These are phyloP conservation scores for Acanthopleura granulata DNA, from an alignment of 2,888 invertebrate species.

Conservation along the genomic window DNA sequence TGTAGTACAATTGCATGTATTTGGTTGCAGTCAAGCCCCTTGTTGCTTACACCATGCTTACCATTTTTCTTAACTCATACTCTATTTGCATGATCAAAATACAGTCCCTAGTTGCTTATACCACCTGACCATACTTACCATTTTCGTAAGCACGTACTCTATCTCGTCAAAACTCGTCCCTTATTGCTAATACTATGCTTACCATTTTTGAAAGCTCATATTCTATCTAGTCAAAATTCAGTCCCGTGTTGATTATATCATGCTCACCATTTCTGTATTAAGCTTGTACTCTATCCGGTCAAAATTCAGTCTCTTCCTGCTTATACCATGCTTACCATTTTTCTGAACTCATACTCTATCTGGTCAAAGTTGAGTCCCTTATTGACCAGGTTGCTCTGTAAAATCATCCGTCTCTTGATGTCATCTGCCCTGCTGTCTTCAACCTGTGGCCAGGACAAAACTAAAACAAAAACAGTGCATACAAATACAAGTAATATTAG, in stretches of 20 bases:
- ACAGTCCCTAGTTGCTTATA: constrained; percentile 39
- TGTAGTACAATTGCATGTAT: neutral
- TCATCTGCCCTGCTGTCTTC: constrained; percentile 5
- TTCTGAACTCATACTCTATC: constrained; percentile 62
- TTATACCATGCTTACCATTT: constrained; percentile 43
- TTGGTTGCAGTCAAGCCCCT: constrained; percentile 34
- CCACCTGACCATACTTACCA: no score
- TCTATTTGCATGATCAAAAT: constrained; percentile 62
- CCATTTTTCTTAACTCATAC: constrained; percentile 60
- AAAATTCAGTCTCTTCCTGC: constrained; percentile 43
- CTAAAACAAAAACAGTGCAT: constrained; percentile 26
- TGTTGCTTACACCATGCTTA: constrained; percentile 28
- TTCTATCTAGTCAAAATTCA: constrained; percentile 58
- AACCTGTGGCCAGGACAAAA: constrained; percentile 48
- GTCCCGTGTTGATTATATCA: constrained; percentile 21
- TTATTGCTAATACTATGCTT: no score
- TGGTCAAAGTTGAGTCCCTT: constrained; percentile 53
- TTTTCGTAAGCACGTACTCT: no score
- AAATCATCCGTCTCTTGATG: constrained; percentile 15
- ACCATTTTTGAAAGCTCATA: no score
- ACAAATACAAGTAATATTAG: no score
- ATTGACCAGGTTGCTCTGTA: constrained; percentile 26
- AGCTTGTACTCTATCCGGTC: constrained; percentile 62
- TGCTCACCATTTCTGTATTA: constrained; percentile 55
- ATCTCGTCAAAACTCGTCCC: no score